Base-by-base conservation (phyloP, 1,140 invertebrate species). In the Drosophila orena region DNA sequence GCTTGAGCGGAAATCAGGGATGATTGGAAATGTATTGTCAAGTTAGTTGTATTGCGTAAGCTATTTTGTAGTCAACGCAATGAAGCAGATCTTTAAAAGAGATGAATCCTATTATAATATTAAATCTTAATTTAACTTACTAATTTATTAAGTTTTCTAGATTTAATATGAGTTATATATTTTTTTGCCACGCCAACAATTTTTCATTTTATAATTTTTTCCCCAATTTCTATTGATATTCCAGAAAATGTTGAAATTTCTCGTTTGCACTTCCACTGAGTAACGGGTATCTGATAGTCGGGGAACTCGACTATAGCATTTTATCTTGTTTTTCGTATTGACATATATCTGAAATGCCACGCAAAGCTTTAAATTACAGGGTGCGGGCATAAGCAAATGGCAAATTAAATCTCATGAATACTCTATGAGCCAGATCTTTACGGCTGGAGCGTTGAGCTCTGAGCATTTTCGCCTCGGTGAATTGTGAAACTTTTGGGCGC, bases 401-500 rank as follows among this genome's bases (percentile, higher is more conserved):
- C 57, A 64, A 64, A 47, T 72, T 54, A 59, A 79, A 68, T 49
- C 69, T 72, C 72, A 84, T 77, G 81, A 71, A 75, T 56, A 69
- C 58, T 53, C 65, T 65, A 56, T 61, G 54, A 73, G 47, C 34
- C 38, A 38, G 43, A 53, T 34, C 11, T 52, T 42, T 60, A 43
- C 8, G 57, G 42, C 35, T 54, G 22, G 50, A 40, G 55, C 42
- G 11, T 56, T 53, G 14, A 20, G n/a, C 15, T 37, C 46, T 11
- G 1, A 56, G 35, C 42, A 46, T 30, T 49, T 38, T 44, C 24
- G 55, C 55, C 55, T 46, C 57, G 50, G 37, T 30, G 44, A 86
- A 69, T 78, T 44, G 50, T 3, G 20, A 65, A 79, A 75, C 60
- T 81, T 81, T 78, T 66, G 38, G 78, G 69, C 65, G 78, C 78